A percentile compares a stretch with the other conserved stretches of the same genome.
Evolutionary conservation across 2,888 invertebrate species (phyloP).

Genomic region (Napeogenes sylphis): DNA sequence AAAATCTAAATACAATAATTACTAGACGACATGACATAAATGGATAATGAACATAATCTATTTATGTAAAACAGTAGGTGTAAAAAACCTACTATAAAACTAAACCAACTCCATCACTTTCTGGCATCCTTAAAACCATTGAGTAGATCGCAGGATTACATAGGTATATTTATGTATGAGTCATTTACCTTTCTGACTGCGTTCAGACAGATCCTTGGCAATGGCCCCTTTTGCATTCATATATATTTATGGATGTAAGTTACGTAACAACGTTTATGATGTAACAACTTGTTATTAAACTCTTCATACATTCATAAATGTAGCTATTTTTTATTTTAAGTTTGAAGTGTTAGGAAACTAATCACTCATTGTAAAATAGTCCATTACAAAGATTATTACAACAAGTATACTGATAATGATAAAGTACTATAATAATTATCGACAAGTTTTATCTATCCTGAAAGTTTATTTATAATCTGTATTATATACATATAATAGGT

Average conservation of each 20-base stretch:
- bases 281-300: conserved; percentile 46
- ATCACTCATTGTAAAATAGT: too few species aligned
- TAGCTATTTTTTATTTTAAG: conserved; percentile 12
- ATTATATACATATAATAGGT: too few species aligned
- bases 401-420: not conserved
- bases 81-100: too few species aligned
- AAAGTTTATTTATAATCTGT: too few species aligned
- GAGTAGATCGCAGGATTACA: conserved; percentile 32
- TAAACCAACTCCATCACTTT: too few species aligned
- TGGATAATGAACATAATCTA: too few species aligned
- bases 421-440: too few species aligned
- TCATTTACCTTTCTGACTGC: conserved; percentile 64
- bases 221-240: conserved; percentile 65
- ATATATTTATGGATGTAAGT: conserved; percentile 57
- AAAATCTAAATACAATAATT: too few species aligned
- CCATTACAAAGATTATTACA: not conserved
- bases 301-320: conserved; percentile 35
- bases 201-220: conserved; percentile 65
- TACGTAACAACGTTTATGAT: conserved; percentile 59
- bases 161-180: conserved; percentile 47
- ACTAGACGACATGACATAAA: too few species aligned
- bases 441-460: too few species aligned
- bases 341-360: too few species aligned
- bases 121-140: conserved; percentile 23
- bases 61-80: too few species aligned